phyloP scores from a whole-genome alignment of 2,888 invertebrate species.

The Aleiodes alternator region DNA sequence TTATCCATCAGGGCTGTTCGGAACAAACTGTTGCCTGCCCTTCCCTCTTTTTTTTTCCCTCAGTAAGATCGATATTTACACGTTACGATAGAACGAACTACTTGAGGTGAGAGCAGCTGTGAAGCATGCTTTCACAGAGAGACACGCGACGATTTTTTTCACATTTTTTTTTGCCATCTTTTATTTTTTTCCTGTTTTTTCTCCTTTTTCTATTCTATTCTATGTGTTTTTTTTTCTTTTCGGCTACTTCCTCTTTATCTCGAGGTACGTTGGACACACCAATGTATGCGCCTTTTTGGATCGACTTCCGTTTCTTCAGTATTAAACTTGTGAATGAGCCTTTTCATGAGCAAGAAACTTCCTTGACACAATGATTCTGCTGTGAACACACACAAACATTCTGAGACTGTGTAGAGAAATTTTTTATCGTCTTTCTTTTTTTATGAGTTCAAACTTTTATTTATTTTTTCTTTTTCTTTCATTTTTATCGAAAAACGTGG shows the following conservation, averaged over 20 bases:
- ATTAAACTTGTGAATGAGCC: conserved; percentile 58
- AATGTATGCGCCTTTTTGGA: conserved; percentile 37
- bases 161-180: background rate
- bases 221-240: background rate
- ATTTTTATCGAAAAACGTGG: too few species aligned
- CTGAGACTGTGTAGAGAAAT: conserved; percentile 9
- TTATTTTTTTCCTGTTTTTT: background rate
- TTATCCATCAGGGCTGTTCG: conserved; percentile 39
- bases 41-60: conserved; percentile 27
- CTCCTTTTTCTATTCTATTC: conserved; percentile 26
- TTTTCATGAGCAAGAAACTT: conserved; percentile 56
- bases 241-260: background rate
- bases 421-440: conserved; percentile 5
- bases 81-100: conserved; percentile 49
- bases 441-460: conserved; percentile 1
- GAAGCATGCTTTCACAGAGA: conserved; percentile 37
- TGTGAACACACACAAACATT: conserved; percentile 8
- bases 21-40: conserved; percentile 52
- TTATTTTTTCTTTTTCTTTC: conserved; percentile 2
- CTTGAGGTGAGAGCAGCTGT: conserved; percentile 48
- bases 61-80: conserved; percentile 50
- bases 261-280: conserved; percentile 2
- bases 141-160: conserved; percentile 40
- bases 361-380: conserved; percentile 54
- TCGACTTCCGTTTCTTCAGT: conserved; percentile 39